These are phyloP conservation scores for Drosophila ohnishii DNA, from an alignment of 1,140 invertebrate species.

Conservation along the genomic window DNA sequence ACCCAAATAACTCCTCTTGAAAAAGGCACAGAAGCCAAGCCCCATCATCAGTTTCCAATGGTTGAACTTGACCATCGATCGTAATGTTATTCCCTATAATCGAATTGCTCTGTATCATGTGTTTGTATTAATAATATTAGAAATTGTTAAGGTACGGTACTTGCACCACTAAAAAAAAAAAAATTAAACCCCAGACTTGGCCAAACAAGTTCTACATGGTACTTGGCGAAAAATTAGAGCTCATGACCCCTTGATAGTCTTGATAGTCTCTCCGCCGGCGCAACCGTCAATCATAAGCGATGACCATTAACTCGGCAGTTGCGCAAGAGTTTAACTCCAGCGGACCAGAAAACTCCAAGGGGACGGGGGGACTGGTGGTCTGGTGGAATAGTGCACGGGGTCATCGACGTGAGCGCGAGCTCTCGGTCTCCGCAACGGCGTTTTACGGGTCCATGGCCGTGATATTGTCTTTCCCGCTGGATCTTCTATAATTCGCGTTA, in stretches of 20 bases:
- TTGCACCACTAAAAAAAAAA: constrained; percentile 11
- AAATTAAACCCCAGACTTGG: background rate
- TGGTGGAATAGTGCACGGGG: constrained; percentile 56
- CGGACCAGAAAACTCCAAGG: constrained; percentile 63
- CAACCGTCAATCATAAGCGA: constrained; percentile 69
- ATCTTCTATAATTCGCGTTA: constrained; percentile 52
- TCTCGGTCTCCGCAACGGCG: constrained; percentile 23
- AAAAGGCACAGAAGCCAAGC: constrained; percentile 9
- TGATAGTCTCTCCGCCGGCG: constrained; percentile 23
- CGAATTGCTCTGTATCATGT: constrained; percentile 20
- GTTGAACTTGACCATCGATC: constrained; percentile 8
- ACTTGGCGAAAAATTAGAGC: constrained; percentile 56
- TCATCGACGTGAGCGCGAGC: constrained; percentile 64
- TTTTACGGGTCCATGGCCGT: constrained; percentile 18
- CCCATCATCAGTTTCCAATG: constrained; percentile 7
- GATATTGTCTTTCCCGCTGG: constrained; percentile 28
- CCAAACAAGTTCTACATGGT: constrained; percentile 38
- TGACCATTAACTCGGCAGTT: constrained; percentile 68
- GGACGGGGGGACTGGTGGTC: constrained; percentile 11
- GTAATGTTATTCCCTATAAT: constrained; percentile 33
- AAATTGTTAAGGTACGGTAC: constrained; percentile 23
- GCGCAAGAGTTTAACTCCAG: constrained; percentile 53
- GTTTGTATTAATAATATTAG: constrained; percentile 34
- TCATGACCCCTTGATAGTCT: constrained; percentile 72
- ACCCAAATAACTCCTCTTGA: no score